Evolutionary conservation across 2,888 invertebrate genomes (phyloP), one percentile per base, ranked within the genome.

Genomic region (Camptogramma bilineatum): DNA sequence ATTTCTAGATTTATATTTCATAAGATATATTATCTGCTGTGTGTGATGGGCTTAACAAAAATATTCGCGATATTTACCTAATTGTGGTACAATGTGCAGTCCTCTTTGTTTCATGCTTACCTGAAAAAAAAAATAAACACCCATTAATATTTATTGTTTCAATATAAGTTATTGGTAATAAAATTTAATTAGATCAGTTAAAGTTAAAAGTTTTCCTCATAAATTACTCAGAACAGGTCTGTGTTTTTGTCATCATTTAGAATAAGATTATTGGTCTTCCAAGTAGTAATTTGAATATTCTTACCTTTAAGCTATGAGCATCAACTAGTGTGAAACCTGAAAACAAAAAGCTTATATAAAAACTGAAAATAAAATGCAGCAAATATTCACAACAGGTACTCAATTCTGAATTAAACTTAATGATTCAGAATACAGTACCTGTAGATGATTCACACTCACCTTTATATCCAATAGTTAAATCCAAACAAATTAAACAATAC

Each of bases 171-270:
- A 16, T 17, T 44, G 4, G 16, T 44, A 5, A 16, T 17, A 58
- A 17, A 46, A 42, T 10, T 3, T 19, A 31, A 13, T n/a, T 44
- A 13, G 53, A 60, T 76, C 76, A 81, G 76, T 64, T 65, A 48
- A 69, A 64, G 16, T 60, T 62, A 63, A 46, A 57, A 16, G 47
- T 68, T 73, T 60, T 85, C 86, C 85, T 83, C 86, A 86, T 79
- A 62, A 70, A 56, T 66, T 8, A 52, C 62, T 88, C 87, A 82
- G 88, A 82, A 88, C 88, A 88, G 88, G 88, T 88, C 88, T 88
- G 88, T 83, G 78, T 72, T 73, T 75, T 76, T 68, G 54, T 84
- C 83, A 83, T 82, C 81, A 82, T 44, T 13, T 61, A 18, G 47
- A 47, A 18, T 16, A n/a, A 53, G 17, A 50, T 28, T 28, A 31